phyloP scores from a whole-genome alignment of 2,113 vertebrate genomes.

The Apodemus sylvaticus region DNA sequence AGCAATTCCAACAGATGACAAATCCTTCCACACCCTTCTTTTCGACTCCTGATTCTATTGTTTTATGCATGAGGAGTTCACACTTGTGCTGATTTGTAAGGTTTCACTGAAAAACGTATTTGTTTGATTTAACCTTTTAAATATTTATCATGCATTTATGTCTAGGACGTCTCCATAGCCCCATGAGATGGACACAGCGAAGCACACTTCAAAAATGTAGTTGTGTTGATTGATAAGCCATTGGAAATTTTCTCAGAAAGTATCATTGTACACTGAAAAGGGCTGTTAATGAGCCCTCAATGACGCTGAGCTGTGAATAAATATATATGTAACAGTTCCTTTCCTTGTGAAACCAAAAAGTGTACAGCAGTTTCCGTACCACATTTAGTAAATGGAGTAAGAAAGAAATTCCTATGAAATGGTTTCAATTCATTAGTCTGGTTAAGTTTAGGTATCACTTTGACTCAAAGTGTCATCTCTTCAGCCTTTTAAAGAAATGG shows the following conservation, averaged over 20 bases:
- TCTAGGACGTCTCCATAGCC: constrained; percentile 52
- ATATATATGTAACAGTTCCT: constrained; percentile 45
- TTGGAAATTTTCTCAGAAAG: constrained; percentile 67
- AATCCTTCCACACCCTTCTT: not conserved
- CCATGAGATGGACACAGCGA: constrained; percentile 32
- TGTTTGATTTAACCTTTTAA: constrained; percentile 74
- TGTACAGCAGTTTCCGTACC: constrained; percentile 53
- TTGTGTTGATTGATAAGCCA: constrained; percentile 59
- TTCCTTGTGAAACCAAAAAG: constrained; percentile 39
- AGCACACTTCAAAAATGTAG: constrained; percentile 72
- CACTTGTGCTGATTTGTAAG: constrained; percentile 60
- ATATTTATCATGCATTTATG: constrained; percentile 72
- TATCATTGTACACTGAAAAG: constrained; percentile 51
- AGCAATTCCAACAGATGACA: constrained; percentile 52
- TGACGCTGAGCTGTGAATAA: constrained; percentile 66
- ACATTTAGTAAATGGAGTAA: constrained; percentile 60
- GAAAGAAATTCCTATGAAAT: constrained; percentile 69
- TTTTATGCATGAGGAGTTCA: constrained; percentile 65
- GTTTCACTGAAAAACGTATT: constrained; percentile 53
- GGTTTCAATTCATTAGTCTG: constrained; percentile 65
- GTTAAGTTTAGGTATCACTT: constrained; percentile 69
- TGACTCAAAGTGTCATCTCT: constrained; percentile 58
- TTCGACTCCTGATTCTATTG: constrained; percentile 37
- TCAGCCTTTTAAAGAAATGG: constrained; percentile 64
- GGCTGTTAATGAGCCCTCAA: constrained; percentile 53